Evolutionary conservation across 2,797 vertebrate species (phyloP), one percentile per base, ranked within the genome.

Genomic region (Iguana delicatissima): DNA sequence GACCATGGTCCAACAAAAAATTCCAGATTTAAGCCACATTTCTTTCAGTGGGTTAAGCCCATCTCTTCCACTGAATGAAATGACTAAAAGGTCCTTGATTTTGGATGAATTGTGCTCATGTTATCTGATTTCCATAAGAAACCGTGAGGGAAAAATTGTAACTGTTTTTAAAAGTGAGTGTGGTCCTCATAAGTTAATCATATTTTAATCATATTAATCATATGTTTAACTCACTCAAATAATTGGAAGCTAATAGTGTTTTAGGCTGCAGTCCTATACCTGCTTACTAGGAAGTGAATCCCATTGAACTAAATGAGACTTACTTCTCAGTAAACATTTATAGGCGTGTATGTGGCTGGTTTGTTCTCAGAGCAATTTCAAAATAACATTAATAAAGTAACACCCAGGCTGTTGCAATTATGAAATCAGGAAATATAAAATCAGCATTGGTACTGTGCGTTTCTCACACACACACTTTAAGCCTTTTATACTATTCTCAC

Each of bases 81-180:
- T 24, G 46, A 80, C n/a, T n/a, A 35, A 38, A 57, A 57, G 35
- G 16, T 13, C 1, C 35, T 50, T 67, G 67, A 67, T 64, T 50
- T 52, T 26, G 62, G 9, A 46, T 42, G 14, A 26, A 29, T 32
- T 4, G 8, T 38, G 83, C 14, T 38, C 8, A 32, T 94, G 96
- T 97, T 96, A 96, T 97, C 95, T 96, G 90, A 94, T 26, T 97
- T 97, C 95, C 96, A 97, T 93, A 90, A 91, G 89, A 93, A 96
- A 96, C 96, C 95, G 92, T 94, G 97, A 96, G 96, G 42, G 97
- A 95, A 26, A 69, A 89, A 89, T 82, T 87, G 92, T 97, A 95
- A 96, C 96, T 90, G 50, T 89, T 95, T 89, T 92, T 93, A 94
- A 18, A 35, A 13, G 5, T 52, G 72, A 7, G 13, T 84, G 26